Percentiles rank a stretch among this genome's conserved stretches.
These are phyloP conservation scores for Nemotelus nigrinus DNA, from an alignment of 2,888 invertebrate species.

Conservation along the genomic window DNA sequence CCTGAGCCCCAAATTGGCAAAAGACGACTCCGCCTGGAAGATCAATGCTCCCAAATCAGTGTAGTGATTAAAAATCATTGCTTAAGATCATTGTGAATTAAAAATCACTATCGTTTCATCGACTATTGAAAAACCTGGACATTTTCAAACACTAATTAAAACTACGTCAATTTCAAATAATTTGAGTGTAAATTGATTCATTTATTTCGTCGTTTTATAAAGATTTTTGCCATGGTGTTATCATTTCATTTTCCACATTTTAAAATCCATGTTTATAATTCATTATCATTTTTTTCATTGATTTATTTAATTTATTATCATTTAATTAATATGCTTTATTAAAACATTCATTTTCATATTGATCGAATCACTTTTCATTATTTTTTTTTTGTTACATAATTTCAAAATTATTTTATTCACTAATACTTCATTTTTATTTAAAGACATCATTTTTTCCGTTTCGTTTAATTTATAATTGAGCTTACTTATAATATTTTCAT, in stretches of 20 bases:
- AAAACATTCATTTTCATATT: background rate
- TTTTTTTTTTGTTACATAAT: background rate
- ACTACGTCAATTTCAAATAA: background rate
- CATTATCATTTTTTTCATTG: background rate
- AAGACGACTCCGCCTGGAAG: too few relatives aligned
- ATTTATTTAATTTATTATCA: slow-evolving; percentile 2
- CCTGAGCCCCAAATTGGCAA: too few relatives aligned
- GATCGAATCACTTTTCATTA: background rate
- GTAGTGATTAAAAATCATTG: too few relatives aligned
- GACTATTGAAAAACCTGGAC: too few relatives aligned
- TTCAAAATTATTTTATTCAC: slow-evolving; percentile 12
- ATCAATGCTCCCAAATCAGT: too few relatives aligned
- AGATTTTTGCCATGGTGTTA: slow-evolving; percentile 21
- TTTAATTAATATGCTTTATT: background rate
- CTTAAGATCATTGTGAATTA: too few relatives aligned
- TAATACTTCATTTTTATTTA: background rate
- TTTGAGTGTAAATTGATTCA: slow-evolving; percentile 29
- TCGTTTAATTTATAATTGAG: slow-evolving; percentile 44
- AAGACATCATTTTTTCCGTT: background rate
- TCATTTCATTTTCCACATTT: background rate
- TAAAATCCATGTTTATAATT: background rate
- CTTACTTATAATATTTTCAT: slow-evolving; percentile 22
- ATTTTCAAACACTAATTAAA: too few relatives aligned
- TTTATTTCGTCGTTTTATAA: slow-evolving; percentile 22
- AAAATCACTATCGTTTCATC: too few relatives aligned